Base-by-base conservation (phyloP, 2,797 vertebrate species). In the Rhinichthys osculus region DNA sequence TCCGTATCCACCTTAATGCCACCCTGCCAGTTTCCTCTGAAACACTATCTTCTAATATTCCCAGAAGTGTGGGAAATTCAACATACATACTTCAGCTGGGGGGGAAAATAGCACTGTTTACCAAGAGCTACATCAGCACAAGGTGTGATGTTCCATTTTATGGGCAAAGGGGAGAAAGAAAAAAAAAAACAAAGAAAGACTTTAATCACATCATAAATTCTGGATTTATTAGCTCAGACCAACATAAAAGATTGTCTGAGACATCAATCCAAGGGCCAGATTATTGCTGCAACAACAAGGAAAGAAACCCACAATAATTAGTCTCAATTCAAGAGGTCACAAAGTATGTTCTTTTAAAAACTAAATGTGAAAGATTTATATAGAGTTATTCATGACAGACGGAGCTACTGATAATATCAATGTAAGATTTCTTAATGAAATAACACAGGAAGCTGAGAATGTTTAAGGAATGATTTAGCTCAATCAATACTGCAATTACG, bases 21-120 rank as follows among this genome's bases (percentile, higher is more conserved):
- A 85, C 50, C 52, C 87, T 44, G 85, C 83, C 89, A 77, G 85
- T 88, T 93, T 89, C 84, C 86, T 85, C 78, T 86, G 82, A 89
- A 87, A 85, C 57, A 11, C 83, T 81, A 89, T 86, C 80, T 76
- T 38, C 70, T 88, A 84, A 82, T 88, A 93, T 91, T 90, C 89
- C 90, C 86, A 86, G 85, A 84, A 78, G 79, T 86, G 85, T 80
- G 54, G 82, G 82, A 92, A 91, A 91, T 91, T 23, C 91, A 91
- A 89, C 90, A 89, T 66, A 87, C 80, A 52, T 86, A 82, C 23
- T 87, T 54, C 8, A 86, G 71, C 66, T 66, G 79, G 5, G 30
- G 30, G 4, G 0, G 87, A 1, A 81, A 77, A 64, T 70, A n/a
- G n/a, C 33, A 19, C 35, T 78, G 83, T 82, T 90, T 79, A 84